Conservation (phyloP, 2,113 vertebrate genomes). For the Perca fluviatilis region DNA sequence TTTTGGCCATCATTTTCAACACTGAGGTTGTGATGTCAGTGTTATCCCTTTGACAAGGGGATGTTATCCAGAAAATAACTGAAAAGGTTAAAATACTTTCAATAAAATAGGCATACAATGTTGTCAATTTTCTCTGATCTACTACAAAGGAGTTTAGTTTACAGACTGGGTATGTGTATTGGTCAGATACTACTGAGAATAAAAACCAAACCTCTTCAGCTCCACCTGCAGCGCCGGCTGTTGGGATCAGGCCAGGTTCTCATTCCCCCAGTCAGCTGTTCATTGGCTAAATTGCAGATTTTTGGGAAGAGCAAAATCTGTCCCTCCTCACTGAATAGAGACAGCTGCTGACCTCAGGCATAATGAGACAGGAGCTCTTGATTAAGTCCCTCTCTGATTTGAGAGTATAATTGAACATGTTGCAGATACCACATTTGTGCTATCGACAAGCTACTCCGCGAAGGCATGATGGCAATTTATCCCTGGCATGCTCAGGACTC, state of each 20-base stretch:
- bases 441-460: conserved; percentile 58
- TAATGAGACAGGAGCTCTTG: conserved; percentile 71
- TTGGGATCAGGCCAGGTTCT: conserved; percentile 22
- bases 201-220: not conserved
- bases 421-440: conserved; percentile 73
- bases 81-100: not conserved
- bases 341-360: conserved; percentile 62
- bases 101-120: not conserved
- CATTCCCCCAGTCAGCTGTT: conserved; percentile 27
- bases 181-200: conserved; percentile 18
- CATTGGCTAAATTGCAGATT: conserved; percentile 34
- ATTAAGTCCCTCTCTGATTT: conserved; percentile 77
- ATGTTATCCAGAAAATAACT: not conserved
- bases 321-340: conserved; percentile 20
- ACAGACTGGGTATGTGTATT: not conserved
- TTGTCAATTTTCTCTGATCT: not conserved
- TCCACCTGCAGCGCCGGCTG: conserved; percentile 34
- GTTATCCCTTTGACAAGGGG: not conserved
- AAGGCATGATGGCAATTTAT: conserved; percentile 70
- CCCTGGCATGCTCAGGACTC: conserved; percentile 43
- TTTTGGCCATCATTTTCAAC: no score
- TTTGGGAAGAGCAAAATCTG: conserved; percentile 37
- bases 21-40: no score
- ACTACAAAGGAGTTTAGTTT: not conserved
- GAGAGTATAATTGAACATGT: conserved; percentile 78